These are phyloP conservation scores for Drosophila incognita DNA, from an alignment of 2,888 invertebrate species.

Conservation along the genomic window DNA sequence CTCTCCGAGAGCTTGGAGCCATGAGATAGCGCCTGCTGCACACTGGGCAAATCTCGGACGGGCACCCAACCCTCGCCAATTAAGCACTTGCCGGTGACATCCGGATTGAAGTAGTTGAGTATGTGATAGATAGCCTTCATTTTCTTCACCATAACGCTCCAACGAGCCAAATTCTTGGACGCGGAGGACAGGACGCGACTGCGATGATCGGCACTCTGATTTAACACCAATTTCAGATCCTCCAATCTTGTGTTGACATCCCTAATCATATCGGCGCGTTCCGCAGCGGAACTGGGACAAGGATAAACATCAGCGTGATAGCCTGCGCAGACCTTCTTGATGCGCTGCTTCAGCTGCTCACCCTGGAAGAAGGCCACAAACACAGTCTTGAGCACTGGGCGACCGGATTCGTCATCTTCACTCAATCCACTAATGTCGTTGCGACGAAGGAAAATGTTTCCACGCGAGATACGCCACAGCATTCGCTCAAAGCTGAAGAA, in stretches of 20 bases:
- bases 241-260: constrained; percentile 93
- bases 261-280: constrained; percentile 92
- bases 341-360: constrained; percentile 92
- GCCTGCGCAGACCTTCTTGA: constrained; percentile 95
- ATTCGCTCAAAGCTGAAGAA: constrained; percentile 94
- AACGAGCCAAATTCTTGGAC: constrained; percentile 92
- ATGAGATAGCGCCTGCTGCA: constrained; percentile 91
- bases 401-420: constrained; percentile 90
- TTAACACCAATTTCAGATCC: constrained; percentile 91
- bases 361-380: constrained; percentile 94
- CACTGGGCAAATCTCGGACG: constrained; percentile 88
- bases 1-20: constrained; percentile 94
- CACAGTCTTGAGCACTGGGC: constrained; percentile 91
- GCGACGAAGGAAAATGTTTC: constrained; percentile 93
- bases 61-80: constrained; percentile 97
- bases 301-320: constrained; percentile 95
- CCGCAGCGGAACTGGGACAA: constrained; percentile 92
- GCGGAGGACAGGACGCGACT: constrained; percentile 92
- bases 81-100: constrained; percentile 94
- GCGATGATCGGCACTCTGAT: constrained; percentile 93
- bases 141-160: constrained; percentile 93
- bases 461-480: constrained; percentile 94
- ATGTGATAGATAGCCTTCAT: constrained; percentile 98
- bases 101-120: constrained; percentile 95
- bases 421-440: constrained; percentile 90